Percentiles rank a stretch among this genome's conserved stretches.
phyloP scores from a whole-genome alignment of 2,797 vertebrate genomes.

The Siniperca undulata region DNA sequence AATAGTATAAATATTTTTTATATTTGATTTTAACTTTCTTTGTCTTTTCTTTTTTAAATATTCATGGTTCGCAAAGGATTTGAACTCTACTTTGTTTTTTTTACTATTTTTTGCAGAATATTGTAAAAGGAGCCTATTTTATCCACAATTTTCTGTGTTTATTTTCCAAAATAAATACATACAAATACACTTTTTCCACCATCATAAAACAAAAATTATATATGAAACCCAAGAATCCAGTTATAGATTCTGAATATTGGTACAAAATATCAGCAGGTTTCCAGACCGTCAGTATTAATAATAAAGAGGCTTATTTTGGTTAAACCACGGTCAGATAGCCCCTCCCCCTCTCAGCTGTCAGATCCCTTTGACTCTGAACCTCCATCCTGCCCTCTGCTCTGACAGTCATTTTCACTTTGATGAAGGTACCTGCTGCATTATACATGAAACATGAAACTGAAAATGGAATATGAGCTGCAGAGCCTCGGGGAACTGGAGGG shows the following conservation, averaged over 20 bases:
- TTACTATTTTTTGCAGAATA: too few relatives aligned
- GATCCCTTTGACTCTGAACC: constrained; percentile 38
- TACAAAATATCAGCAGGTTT: not conserved
- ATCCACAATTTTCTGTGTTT: too few relatives aligned
- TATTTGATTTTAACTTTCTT: too few relatives aligned
- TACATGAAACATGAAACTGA: constrained; percentile 58
- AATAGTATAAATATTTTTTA: too few relatives aligned
- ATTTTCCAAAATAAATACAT: not conserved
- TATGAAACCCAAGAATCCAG: not conserved
- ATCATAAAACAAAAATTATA: not conserved
- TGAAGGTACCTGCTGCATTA: constrained; percentile 62
- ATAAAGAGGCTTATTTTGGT: constrained; percentile 8
- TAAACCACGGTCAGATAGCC: not conserved
- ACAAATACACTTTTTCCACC: not conserved
- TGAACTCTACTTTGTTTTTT: too few relatives aligned
- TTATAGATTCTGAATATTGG: not conserved
- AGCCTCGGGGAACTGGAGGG: constrained; percentile 11
- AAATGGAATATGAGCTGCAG: constrained; percentile 45
- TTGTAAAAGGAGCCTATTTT: too few relatives aligned
- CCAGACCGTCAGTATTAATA: not conserved
- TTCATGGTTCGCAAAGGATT: too few relatives aligned
- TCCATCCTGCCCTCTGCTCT: constrained; percentile 45
- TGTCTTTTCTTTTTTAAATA: too few relatives aligned
- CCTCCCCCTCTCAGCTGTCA: not conserved
- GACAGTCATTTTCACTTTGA: constrained; percentile 59